A percentile compares a stretch with the other conserved stretches of the same genome.
These are phyloP conservation scores for Cyclargus thomasi DNA, from an alignment of 1,140 invertebrate species.

Conservation along the genomic window DNA sequence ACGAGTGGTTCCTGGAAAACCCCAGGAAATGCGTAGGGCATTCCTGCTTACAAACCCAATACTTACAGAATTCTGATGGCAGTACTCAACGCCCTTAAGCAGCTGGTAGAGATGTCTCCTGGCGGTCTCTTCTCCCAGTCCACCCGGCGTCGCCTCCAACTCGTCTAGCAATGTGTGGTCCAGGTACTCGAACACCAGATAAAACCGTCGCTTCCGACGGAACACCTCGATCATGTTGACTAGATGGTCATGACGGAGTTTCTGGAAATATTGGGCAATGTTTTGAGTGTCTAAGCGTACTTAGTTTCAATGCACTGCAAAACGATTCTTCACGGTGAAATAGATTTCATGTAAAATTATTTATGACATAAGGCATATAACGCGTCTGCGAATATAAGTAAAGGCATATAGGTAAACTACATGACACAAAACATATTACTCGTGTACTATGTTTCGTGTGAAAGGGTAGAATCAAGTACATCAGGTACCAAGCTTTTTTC, in stretches of 20 bases:
- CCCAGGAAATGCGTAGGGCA: too few relatives aligned
- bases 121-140: slow-evolving; percentile 81
- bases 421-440: too few relatives aligned
- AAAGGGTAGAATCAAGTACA: too few relatives aligned
- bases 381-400: too few relatives aligned
- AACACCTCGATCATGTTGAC: slow-evolving; percentile 94
- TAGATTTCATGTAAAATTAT: too few relatives aligned
- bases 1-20: neutral
- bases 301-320: too few relatives aligned
- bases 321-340: too few relatives aligned
- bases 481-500: too few relatives aligned
- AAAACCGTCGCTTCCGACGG: slow-evolving; percentile 86
- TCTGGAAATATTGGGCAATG: slow-evolving; percentile 71
- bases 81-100: slow-evolving; percentile 88
- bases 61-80: slow-evolving; percentile 89
- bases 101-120: slow-evolving; percentile 89
- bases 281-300: neutral
- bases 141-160: slow-evolving; percentile 80
- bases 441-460: too few relatives aligned
- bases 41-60: too few relatives aligned
- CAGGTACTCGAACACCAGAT: slow-evolving; percentile 92
- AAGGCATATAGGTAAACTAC: too few relatives aligned
- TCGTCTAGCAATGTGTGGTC: slow-evolving; percentile 91
- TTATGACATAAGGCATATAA: too few relatives aligned
- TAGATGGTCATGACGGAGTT: slow-evolving; percentile 90